Base-by-base conservation (phyloP, 2,888 invertebrate species). In the Yponomeuta plumbellus region DNA sequence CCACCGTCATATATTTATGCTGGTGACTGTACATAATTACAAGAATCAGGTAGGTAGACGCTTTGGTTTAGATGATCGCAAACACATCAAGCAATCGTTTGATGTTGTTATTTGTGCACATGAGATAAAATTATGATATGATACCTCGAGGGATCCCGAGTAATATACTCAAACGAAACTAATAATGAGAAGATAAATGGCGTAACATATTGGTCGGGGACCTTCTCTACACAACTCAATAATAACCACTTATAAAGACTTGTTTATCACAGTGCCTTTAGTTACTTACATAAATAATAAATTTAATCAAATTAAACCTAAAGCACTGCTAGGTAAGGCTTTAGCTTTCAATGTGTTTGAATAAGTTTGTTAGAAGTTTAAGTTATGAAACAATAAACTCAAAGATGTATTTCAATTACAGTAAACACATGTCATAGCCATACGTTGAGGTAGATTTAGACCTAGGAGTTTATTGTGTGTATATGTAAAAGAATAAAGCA, bases 171-270 rank as follows among this genome's bases (percentile, higher is more conserved):
- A 84, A 85, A 87, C 86, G 84, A 86, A 84, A 85, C 83, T 81
- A 82, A 80, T 88, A 87, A 88, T 89, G 85, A 87, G 86, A 87
- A 86, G 79, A 84, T 85, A 87, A 88, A 85, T 86, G 80, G 83
- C 80, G 79, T 84, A 80, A 84, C 80, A 88, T 85, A 89, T 88
- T 90, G 87, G 83, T 79, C 77, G 78, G 88, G 86, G 88, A 85
- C 78, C 77, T 73, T 67, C 74, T 74, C 71, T 71, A 73, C 70
- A 71, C 70, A 70, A 71, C 69, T 68, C 70, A 70, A 71, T 73
- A 68, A 69, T 56, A 23, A 22, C 17, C 44, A 64, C 64, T 56
- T 17, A 64, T 56, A 64, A 56, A 21, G 52, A 20, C 64, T 52
- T 64, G 56, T 64, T 64, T 64, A 64, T 64, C 56, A n/a, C n/a